phyloP scores from a whole-genome alignment of 2,113 vertebrate genomes.

The Crotalus helleri region DNA sequence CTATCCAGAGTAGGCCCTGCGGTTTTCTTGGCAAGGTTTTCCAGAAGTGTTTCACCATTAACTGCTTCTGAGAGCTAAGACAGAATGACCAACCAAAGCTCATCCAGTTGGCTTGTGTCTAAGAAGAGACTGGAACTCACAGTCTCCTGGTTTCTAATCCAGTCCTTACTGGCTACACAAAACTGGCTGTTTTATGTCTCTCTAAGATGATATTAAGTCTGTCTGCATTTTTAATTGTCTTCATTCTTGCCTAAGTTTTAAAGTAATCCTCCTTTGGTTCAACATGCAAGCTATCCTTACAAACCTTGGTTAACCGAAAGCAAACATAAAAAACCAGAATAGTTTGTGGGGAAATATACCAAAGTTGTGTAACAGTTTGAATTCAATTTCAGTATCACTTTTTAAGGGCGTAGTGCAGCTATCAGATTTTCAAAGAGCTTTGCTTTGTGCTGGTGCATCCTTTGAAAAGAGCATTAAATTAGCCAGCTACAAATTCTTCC shows the following conservation, averaged over 20 bases:
- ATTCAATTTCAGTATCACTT: background rate
- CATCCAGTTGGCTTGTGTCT: background rate
- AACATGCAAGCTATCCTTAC: background rate
- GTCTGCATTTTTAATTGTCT: background rate
- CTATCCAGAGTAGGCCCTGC: background rate
- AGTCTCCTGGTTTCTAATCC: background rate
- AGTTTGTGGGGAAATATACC: background rate
- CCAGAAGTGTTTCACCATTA: background rate
- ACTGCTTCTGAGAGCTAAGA: background rate
- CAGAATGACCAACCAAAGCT: background rate
- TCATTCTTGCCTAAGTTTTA: background rate
- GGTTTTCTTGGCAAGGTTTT: background rate
- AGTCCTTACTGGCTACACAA: background rate
- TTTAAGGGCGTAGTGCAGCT: background rate
- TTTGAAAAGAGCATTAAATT: slow-evolving; percentile 16
- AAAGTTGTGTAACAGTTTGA: background rate
- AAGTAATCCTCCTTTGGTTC: background rate
- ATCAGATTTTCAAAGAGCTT: slow-evolving; percentile 12
- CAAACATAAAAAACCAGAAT: background rate
- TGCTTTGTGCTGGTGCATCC: slow-evolving; percentile 1
- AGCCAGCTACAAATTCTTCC: background rate
- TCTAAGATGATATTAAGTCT: background rate
- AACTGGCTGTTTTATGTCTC: background rate
- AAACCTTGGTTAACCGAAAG: background rate
- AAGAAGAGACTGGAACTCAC: background rate